Evolutionary conservation across 2,113 vertebrate species (phyloP).

Genomic region (Scomber japonicus): DNA sequence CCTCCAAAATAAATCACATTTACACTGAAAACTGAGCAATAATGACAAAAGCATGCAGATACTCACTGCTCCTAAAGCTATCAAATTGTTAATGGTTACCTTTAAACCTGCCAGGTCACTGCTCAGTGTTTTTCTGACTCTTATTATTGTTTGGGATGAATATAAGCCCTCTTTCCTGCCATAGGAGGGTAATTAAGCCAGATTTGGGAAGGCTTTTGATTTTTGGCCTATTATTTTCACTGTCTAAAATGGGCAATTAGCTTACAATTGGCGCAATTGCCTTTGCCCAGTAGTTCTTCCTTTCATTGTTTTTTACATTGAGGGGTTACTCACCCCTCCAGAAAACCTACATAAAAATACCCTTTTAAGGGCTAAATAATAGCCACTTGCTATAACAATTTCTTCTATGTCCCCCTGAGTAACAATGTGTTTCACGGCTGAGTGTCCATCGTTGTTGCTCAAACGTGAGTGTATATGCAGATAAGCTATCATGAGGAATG

Average conservation of each 20-base stretch:
- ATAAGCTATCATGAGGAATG: neutral
- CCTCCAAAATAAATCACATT: slow-evolving; percentile 40
- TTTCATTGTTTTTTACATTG: slow-evolving; percentile 12
- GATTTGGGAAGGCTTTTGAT: slow-evolving; percentile 34
- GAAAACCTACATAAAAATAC: slow-evolving; percentile 19
- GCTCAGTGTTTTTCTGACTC: slow-evolving; percentile 27
- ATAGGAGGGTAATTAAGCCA: slow-evolving; percentile 51
- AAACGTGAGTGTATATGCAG: neutral
- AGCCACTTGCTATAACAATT: slow-evolving; percentile 17
- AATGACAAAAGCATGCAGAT: slow-evolving; percentile 52
- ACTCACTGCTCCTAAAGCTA: slow-evolving; percentile 11
- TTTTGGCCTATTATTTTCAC: slow-evolving; percentile 47
- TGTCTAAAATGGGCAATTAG: slow-evolving; percentile 50
- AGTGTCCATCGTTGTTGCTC: slow-evolving; percentile 4
- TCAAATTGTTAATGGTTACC: slow-evolving; percentile 38
- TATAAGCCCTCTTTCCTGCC: slow-evolving; percentile 24
- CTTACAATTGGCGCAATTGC: slow-evolving; percentile 41
- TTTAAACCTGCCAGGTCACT: slow-evolving; percentile 54
- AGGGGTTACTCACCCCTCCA: neutral
- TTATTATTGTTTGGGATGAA: slow-evolving; percentile 40
- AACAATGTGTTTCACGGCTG: slow-evolving; percentile 9
- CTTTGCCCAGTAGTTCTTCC: slow-evolving; percentile 43
- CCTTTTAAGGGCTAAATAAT: slow-evolving; percentile 26
- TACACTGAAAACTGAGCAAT: slow-evolving; percentile 37
- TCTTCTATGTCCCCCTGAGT: neutral